Base-by-base conservation (phyloP, 2,888 invertebrate species). In the Orchestes rusci region DNA sequence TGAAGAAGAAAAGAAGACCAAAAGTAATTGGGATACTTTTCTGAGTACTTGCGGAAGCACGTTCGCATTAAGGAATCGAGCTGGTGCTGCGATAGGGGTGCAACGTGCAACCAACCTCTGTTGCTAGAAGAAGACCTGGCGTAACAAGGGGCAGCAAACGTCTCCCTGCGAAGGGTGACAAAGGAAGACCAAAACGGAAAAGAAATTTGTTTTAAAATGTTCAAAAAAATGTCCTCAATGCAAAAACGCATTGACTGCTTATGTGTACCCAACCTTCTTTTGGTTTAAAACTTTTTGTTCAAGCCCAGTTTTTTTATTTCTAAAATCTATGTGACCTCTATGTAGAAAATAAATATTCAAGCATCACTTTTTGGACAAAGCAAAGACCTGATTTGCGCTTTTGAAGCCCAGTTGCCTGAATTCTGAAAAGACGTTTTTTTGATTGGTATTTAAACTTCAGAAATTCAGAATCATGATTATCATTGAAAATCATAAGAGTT, bases 21-120 rank as follows among this genome's bases (percentile, higher is more conserved):
- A 2, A 31, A 36, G n/a, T 20, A 12, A 23, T 16, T 42, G 42
- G 42, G 36, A 42, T 16, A 42, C 36, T n/a, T 36, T 42, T 37
- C 27, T 42, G 12, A 35, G 19, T 42, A 42, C 42, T 16, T 17
- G 31, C 2, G 28, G 42, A 42, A 42, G 42, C 23, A 15, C 15
- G 4, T n/a, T n/a, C 13, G 19, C 42, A 8, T 13, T 29, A 12
- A 34, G 18, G 3, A 16, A 12, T 36, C 16, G 20, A 30, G 33
- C 31, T 1, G 20, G 12, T 16, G 16, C 42, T 4, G 36, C 13
- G 17, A 43, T 43, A 27, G 5, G 18, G 18, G 43, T 43, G 15
- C 43, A 43, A 37, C 43, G 43, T 43, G 15, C 43, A 43, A 37
- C 43, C 43, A 37, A 43, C 43, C n/a, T 28, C 43, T 18, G 16